Conservation (phyloP, 2,797 vertebrate genomes). For the Pipistrellus kuhlii region DNA sequence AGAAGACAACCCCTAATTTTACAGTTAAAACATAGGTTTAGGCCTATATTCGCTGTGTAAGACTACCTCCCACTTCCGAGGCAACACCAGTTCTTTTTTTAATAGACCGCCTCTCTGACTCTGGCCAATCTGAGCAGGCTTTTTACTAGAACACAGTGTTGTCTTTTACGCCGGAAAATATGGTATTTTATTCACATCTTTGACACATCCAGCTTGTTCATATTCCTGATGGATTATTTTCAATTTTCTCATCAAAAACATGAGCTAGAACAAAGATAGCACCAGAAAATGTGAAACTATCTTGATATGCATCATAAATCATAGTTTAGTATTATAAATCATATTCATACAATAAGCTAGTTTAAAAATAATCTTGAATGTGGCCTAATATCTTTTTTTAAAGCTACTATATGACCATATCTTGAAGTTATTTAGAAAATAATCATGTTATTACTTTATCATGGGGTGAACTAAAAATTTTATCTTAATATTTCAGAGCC, state of each 20-base stretch:
- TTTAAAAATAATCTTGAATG: not conserved
- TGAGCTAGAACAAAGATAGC: slow-evolving; percentile 48
- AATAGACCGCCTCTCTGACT: too few species aligned
- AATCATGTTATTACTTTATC: not conserved
- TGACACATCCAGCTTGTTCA: slow-evolving; percentile 18
- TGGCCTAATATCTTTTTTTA: not conserved
- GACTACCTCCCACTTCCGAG: too few species aligned
- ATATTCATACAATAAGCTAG: not conserved
- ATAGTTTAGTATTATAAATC: slow-evolving; percentile 1
- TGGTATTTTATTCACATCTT: not conserved
- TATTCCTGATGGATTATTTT: slow-evolving; percentile 54
- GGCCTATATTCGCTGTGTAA: too few species aligned
- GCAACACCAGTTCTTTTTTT: too few species aligned
- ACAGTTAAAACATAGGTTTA: too few species aligned
- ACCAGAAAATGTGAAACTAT: not conserved
- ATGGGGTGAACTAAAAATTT: not conserved
- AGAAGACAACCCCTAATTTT: too few species aligned
- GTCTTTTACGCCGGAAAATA: too few species aligned
- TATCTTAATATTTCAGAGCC: not conserved
- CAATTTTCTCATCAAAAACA: slow-evolving; percentile 54
- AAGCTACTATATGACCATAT: not conserved
- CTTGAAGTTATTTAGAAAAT: not conserved
- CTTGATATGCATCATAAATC: slow-evolving; percentile 15
- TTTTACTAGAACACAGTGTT: too few species aligned
- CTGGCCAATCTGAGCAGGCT: too few species aligned